These are phyloP conservation scores for Hyperoodon ampullatus DNA, from an alignment of 2,113 vertebrate genomes.

Conservation along the genomic window DNA sequence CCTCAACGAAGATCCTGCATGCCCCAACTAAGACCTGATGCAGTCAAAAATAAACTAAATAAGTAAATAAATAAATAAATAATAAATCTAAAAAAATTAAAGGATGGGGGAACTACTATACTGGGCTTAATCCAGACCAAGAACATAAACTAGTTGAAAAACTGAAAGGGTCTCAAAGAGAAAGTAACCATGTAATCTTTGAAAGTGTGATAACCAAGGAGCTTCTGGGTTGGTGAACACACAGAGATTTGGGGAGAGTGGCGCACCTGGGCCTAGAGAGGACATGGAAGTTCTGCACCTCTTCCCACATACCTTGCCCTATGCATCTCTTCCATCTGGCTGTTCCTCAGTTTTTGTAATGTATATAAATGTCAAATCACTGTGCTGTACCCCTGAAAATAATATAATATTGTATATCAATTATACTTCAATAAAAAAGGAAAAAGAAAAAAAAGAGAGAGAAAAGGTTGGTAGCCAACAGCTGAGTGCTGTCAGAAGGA, in stretches of 20 bases:
- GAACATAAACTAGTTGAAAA: not conserved
- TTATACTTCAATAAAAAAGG: not conserved
- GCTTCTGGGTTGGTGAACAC: not conserved
- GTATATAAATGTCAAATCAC: not conserved
- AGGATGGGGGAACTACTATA: not conserved
- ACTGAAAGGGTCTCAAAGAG: not conserved
- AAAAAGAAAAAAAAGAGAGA: not conserved
- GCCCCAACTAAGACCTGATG: too few relatives aligned
- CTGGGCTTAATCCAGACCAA: not conserved
- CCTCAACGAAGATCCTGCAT: too few relatives aligned
- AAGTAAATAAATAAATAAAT: too few relatives aligned
- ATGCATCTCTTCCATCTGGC: not conserved
- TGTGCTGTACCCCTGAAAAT: not conserved
- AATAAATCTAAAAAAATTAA: too few relatives aligned
- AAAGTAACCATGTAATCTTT: not conserved
- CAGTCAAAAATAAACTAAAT: too few relatives aligned
- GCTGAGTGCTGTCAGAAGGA: not conserved
- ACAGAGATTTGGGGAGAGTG: not conserved
- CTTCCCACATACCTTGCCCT: not conserved
- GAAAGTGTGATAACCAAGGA: not conserved
- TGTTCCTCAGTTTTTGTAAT: not conserved
- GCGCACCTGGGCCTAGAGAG: not conserved
- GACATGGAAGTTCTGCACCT: rapidly evolving
- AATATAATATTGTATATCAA: not conserved
- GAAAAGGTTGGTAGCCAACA: not conserved